phyloP scores from a whole-genome alignment of 2,797 vertebrate species.

The Coilia nasus region DNA sequence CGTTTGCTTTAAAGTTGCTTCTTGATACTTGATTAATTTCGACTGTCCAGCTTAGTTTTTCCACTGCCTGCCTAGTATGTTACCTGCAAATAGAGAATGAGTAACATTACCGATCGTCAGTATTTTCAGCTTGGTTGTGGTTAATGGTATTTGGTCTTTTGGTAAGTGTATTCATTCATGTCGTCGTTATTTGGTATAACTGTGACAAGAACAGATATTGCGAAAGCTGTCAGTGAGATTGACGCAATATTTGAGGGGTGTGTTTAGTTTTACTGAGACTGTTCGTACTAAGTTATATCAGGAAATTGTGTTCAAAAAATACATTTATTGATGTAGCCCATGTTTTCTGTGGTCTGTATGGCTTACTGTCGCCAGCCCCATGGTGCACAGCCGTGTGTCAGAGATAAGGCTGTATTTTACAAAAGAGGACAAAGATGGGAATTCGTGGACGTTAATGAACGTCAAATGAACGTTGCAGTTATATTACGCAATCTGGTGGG shows the following conservation, averaged over 20 bases:
- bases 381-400: neutral
- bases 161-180: neutral
- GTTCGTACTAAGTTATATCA: neutral
- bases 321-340: neutral
- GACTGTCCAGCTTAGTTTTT: neutral
- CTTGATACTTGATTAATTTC: neutral
- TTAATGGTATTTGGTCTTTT: neutral
- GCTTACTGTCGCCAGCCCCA: too few species aligned
- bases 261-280: neutral
- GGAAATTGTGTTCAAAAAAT: neutral
- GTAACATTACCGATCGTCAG: neutral
- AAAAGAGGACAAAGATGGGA: neutral
- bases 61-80: neutral
- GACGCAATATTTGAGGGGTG: neutral
- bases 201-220: neutral
- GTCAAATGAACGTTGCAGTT: neutral
- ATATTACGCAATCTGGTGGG: neutral
- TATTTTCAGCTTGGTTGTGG: neutral
- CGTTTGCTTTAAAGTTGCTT: neutral
- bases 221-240: conserved; percentile 6
- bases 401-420: neutral
- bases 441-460: neutral
- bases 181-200: neutral
- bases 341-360: neutral
- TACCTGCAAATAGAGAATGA: neutral